Percentiles rank a stretch among this genome's conserved stretches.
Conservation (phyloP, 2,888 invertebrate species). For the Phalera bucephala region DNA sequence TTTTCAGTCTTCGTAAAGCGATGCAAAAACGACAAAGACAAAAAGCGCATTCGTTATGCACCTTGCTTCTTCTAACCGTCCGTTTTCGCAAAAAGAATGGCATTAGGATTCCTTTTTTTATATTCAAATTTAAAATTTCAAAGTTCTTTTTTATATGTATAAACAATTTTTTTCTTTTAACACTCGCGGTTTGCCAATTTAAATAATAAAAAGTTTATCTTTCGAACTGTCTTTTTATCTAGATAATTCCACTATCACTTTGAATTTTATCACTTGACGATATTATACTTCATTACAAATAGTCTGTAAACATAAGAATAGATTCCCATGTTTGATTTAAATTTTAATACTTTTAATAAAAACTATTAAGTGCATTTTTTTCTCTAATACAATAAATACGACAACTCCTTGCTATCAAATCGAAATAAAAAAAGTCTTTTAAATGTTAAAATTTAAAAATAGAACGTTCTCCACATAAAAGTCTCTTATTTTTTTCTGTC, state of each 20-base stretch:
- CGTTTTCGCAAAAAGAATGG: constrained; percentile 62
- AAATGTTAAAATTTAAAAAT: not conserved
- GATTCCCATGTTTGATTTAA: constrained; percentile 63
- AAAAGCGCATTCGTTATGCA: constrained; percentile 61
- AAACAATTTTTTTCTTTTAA: too few relatives aligned
- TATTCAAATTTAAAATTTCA: too few relatives aligned
- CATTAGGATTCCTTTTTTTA: constrained; percentile 73
- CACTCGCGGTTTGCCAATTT: too few relatives aligned
- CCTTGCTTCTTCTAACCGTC: constrained; percentile 61
- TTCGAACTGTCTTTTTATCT: too few relatives aligned
- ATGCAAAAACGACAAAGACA: constrained; percentile 68
- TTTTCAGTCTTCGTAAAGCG: constrained; percentile 58
- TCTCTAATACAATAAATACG: too few relatives aligned
- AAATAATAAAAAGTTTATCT: too few relatives aligned
- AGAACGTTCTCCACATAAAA: too few relatives aligned
- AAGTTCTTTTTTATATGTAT: too few relatives aligned
- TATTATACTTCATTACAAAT: constrained; percentile 60
- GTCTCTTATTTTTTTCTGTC: too few relatives aligned
- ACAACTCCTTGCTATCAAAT: too few relatives aligned
- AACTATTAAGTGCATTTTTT: not conserved
- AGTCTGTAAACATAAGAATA: constrained; percentile 73
- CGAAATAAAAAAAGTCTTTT: too few relatives aligned
- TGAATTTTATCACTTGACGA: constrained; percentile 35
- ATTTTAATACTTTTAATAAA: not conserved
- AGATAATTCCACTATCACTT: not conserved